Percentiles rank a stretch among this genome's conserved stretches.
phyloP scores from a whole-genome alignment of 2,797 vertebrate species.

The Brachymystax lenok region DNA sequence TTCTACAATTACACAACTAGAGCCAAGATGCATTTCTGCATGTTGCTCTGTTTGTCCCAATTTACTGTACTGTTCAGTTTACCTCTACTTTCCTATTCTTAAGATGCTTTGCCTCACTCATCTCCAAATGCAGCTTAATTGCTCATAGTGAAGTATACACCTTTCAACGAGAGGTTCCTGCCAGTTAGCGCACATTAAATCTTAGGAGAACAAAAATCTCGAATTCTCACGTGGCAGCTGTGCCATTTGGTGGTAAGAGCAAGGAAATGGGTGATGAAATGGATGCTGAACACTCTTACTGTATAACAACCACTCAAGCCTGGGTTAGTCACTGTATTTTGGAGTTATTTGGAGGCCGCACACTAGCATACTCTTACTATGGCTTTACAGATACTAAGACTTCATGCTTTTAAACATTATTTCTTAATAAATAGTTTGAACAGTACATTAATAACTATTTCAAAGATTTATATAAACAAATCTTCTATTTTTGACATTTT shows the following conservation, averaged over 20 bases:
- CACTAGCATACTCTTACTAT: neutral
- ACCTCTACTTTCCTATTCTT: constrained; percentile 80
- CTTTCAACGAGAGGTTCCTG: constrained; percentile 83
- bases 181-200: constrained; percentile 82
- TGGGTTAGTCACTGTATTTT: neutral
- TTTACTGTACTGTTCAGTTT: constrained; percentile 84
- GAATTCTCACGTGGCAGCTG: constrained; percentile 76
- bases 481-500: neutral
- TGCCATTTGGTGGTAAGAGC: constrained; percentile 78
- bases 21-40: constrained; percentile 83
- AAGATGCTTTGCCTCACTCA: constrained; percentile 83
- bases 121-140: constrained; percentile 84
- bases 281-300: constrained; percentile 61
- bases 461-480: neutral
- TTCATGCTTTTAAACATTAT: neutral
- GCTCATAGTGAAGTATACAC: constrained; percentile 84
- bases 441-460: neutral
- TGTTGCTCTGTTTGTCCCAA: constrained; percentile 81
- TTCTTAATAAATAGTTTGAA: neutral
- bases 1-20: constrained; percentile 87
- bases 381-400: no score
- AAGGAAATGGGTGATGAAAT: constrained; percentile 76
- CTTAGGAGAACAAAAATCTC: constrained; percentile 73
- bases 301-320: constrained; percentile 6
- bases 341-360: constrained; percentile 1